Percentiles rank a stretch among this genome's conserved stretches.
Evolutionary conservation across 2,113 vertebrate genomes (phyloP).

Genomic region (Serinus canaria): DNA sequence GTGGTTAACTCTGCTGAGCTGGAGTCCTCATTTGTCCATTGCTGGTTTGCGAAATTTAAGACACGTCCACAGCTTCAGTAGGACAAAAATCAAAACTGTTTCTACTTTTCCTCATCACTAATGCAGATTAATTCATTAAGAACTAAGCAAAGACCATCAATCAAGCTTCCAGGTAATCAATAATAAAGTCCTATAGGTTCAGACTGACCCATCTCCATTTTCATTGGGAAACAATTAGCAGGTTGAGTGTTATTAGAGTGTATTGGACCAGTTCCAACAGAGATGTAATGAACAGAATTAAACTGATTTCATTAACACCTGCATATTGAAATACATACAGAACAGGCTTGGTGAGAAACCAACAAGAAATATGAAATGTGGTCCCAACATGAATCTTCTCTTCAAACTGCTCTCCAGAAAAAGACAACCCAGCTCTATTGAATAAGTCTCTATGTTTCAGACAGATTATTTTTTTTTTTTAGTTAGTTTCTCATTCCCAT

Average conservation of each 20-base stretch:
- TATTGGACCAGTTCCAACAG: not conserved
- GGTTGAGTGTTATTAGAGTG: constrained; percentile 2
- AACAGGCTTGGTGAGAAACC: not conserved
- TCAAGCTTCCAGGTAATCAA: constrained; percentile 30
- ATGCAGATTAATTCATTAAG: constrained; percentile 37
- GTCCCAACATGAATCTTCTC: not conserved
- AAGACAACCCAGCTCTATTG: not conserved
- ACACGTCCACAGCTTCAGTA: not conserved
- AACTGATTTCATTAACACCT: constrained; percentile 39
- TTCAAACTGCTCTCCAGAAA: not conserved
- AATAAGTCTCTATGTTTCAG: not conserved
- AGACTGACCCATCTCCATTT: constrained; percentile 10
- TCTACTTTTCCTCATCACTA: constrained; percentile 14
- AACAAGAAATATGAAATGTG: not conserved
- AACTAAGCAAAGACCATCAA: constrained; percentile 46
- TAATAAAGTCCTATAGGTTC: constrained; percentile 9
- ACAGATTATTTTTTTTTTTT: not conserved
- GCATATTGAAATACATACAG: not conserved
- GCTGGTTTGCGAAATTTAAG: not conserved
- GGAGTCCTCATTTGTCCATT: not conserved
- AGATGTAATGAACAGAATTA: constrained; percentile 26
- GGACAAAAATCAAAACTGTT: constrained; percentile 33
- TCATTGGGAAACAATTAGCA: constrained; percentile 18
- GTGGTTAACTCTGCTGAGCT: not conserved
- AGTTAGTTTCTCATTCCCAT: not conserved